Conservation (phyloP, 1,140 invertebrate genomes). For the Mizuhopecten yessoensis region DNA sequence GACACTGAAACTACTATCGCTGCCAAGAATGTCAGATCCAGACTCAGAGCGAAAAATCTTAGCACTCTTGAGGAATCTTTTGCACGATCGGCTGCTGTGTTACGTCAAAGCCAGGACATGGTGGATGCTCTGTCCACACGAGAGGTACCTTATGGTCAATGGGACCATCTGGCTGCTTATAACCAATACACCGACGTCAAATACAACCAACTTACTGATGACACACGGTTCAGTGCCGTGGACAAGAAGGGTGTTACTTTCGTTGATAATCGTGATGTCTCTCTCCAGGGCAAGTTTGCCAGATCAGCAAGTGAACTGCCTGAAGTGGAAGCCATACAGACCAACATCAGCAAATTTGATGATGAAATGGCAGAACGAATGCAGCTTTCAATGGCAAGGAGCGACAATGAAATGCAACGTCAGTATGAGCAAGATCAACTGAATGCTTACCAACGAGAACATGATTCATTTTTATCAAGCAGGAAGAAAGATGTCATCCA, state of each 20-base stretch:
- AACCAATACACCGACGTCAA: not conserved
- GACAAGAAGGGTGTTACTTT: not conserved
- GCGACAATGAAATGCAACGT: not conserved
- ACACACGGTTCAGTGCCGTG: too few relatives aligned
- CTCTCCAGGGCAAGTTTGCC: not conserved
- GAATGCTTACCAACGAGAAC: not conserved
- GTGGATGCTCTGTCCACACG: not conserved
- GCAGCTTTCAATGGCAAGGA: not conserved
- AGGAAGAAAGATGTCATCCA: not conserved
- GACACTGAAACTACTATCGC: not conserved
- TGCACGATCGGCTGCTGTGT: not conserved
- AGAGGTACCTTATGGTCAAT: not conserved
- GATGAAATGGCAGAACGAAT: not conserved
- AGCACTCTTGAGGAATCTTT: not conserved
- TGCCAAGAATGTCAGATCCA: not conserved
- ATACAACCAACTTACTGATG: too few relatives aligned
- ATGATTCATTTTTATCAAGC: not conserved
- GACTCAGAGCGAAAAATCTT: not conserved
- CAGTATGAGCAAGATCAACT: not conserved
- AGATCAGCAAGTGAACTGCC: not conserved
- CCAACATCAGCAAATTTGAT: not conserved
- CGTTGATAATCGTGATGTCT: not conserved
- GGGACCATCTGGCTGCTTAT: not conserved
- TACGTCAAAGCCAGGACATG: slow-evolving; percentile 31
- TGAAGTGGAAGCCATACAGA: not conserved